Base-by-base conservation (phyloP, 2,888 invertebrate genomes). In the Perdita meconis region DNA sequence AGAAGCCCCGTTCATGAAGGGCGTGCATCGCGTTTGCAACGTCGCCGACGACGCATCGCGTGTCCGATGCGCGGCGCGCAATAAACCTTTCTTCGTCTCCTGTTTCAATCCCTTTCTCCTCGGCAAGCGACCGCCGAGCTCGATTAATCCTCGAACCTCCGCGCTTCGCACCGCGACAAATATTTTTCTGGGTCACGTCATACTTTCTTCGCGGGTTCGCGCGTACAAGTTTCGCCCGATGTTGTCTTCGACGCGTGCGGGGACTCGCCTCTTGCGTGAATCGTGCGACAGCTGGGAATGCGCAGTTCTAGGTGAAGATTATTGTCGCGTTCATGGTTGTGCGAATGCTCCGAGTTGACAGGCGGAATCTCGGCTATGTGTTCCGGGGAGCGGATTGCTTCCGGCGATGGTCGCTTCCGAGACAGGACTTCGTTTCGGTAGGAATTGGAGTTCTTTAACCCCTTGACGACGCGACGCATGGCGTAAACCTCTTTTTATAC, bases 111-210 rank as follows among this genome's bases (percentile, higher is more conserved):
- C 19, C 59, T 16, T 22, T 19, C 36, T 22, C 40, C n/a, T 16
- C 19, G 12, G n/a, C n/a, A n/a, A n/a, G n/a, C 1, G 13, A 12
- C 50, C 10, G 26, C 38, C 26, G 26, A 51, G 53, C 53, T 65
- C 59, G 75, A 75, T 75, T 55, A 65, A 75, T 66, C 74, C 34
- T 13, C 44, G 40, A 75, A 74, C 38, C 16, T 47, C 38, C 8
- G 0, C 57, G 30, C 51, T 63, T 57, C 51, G 57, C 34, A n/a
- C 12, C 16, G 36, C 44, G 59, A 34, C 44, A 47, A 51, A 65
- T 8, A 75, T 74, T 74, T 75, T 75, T 75, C 66, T 74, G 53
- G 75, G 75, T 75, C 75, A 60, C 40, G 75, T 74, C 44, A 55
- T 66, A 75, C 75, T 75, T 75, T 75, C 75, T 55, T 57, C 40